Conservation (phyloP, 2,888 invertebrate species). For the Stenoptilia bipunctidactyla region DNA sequence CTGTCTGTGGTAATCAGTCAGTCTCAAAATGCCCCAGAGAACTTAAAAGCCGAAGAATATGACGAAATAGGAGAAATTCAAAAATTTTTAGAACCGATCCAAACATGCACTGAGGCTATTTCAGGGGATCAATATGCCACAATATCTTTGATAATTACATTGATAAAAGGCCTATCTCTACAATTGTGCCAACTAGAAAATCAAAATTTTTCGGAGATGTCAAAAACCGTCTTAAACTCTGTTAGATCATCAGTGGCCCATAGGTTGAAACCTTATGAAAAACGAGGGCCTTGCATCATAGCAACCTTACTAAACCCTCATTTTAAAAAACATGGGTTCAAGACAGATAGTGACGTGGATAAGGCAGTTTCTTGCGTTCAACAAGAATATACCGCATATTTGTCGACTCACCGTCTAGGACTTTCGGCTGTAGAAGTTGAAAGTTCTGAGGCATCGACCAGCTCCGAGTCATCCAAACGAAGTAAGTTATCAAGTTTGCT, state of each 20-base stretch:
- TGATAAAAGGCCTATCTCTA: constrained; percentile 6
- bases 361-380: constrained; percentile 6
- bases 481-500: background rate
- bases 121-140: constrained; percentile 8
- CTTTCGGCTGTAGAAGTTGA: background rate
- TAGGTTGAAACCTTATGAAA: constrained; percentile 10
- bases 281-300: constrained; percentile 12
- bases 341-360: constrained; percentile 9
- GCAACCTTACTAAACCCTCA: constrained; percentile 13
- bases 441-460: background rate
- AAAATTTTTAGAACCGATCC: constrained; percentile 11
- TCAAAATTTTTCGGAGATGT: constrained; percentile 1
- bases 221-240: constrained; percentile 4
- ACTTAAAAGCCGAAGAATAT: constrained; percentile 6
- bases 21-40: constrained; percentile 5
- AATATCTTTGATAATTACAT: constrained; percentile 1
- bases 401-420: background rate
- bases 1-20: constrained; percentile 4
- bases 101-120: constrained; percentile 8
- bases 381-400: background rate
- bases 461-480: background rate
- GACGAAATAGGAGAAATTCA: constrained; percentile 5
- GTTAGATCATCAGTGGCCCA: constrained; percentile 2
- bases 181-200: constrained; percentile 4
- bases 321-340: constrained; percentile 13